Base-by-base conservation (phyloP, 2,888 invertebrate genomes). In the Nomada lathburiana region DNA sequence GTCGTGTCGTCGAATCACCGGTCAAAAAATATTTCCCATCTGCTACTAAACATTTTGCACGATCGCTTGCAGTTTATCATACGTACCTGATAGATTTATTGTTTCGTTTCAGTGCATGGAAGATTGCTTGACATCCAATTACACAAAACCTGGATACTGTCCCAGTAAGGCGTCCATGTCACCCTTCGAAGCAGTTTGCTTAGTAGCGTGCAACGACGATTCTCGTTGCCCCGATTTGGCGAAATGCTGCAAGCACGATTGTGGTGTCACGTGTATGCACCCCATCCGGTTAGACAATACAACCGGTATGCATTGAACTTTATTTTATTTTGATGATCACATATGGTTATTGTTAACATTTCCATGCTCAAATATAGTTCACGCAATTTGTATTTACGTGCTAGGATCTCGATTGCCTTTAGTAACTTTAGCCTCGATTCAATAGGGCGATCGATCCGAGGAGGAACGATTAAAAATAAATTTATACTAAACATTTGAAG, bases 261-360 rank as follows among this genome's bases (percentile, higher is more conserved):
- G 97, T 88, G 97, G 97, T 0, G 94, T 96, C 26, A 95, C 96
- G 29, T 97, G 97, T 92, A 96, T 96, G 90, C 95, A 95, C 47
- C 96, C 97, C 0, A 89, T 94, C 9, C 96, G 96, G 76, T 93
- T 97, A 77, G 91, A 95, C 86, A 94, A 94, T 86, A 90, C 95
- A 92, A 91, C 95, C 94, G 96, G 96, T 96, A 91, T 94, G 93
- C 18, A 69, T 69, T 23, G 2, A n/a, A 36, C 16, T 67, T 67
- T 29, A 2, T 20, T n/a, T n/a, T 16, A 36, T 36, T 36, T 36
- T 36, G 36, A 9, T 29, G 4, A 10, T 57, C 13, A 7, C 11
- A 23, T 26, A 23, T 26, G 3, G 13, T 53, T 11, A 2, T 53
- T 20, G 10, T 36, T 36, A 36, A 36, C 36, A 7, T 36, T 36